A percentile compares a stretch with the other conserved stretches of the same genome.
phyloP scores from a whole-genome alignment of 2,113 vertebrate species.

The Cepphus grylle region DNA sequence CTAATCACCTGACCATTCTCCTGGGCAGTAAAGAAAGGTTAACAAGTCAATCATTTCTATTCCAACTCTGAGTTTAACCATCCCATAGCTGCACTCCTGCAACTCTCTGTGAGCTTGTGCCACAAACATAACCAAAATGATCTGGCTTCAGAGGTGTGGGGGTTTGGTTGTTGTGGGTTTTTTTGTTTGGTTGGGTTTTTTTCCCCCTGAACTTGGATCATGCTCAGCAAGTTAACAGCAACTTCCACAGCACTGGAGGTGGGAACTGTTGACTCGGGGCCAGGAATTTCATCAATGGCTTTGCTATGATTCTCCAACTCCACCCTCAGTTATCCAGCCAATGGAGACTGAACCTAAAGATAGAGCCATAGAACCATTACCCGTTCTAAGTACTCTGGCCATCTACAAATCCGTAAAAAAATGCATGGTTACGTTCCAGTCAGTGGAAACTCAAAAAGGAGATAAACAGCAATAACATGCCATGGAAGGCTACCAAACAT shows the following conservation, averaged over 20 bases:
- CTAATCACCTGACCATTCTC: not conserved
- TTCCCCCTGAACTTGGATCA: not conserved
- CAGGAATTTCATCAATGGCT: not conserved
- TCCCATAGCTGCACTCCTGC: not conserved
- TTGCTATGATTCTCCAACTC: not conserved
- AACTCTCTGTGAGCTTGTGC: not conserved
- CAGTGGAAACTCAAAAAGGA: not conserved
- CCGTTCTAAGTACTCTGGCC: not conserved
- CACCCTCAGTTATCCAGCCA: not conserved
- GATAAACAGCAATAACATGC: not conserved
- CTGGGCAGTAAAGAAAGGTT: not conserved
- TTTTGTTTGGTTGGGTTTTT: too few relatives aligned
- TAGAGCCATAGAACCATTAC: not conserved
- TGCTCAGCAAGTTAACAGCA: not conserved
- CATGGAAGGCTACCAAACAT: not conserved
- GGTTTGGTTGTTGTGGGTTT: not conserved
- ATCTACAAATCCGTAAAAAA: not conserved
- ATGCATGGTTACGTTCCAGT: not conserved
- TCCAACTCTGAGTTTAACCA: not conserved
- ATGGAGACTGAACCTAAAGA: not conserved
- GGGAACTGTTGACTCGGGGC: not conserved
- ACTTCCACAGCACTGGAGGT: not conserved
- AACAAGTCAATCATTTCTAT: not conserved
- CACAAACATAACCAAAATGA: not conserved
- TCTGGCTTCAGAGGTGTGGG: not conserved